phyloP scores from a whole-genome alignment of 2,797 vertebrate species.

The Melanogrammus aeglefinus region DNA sequence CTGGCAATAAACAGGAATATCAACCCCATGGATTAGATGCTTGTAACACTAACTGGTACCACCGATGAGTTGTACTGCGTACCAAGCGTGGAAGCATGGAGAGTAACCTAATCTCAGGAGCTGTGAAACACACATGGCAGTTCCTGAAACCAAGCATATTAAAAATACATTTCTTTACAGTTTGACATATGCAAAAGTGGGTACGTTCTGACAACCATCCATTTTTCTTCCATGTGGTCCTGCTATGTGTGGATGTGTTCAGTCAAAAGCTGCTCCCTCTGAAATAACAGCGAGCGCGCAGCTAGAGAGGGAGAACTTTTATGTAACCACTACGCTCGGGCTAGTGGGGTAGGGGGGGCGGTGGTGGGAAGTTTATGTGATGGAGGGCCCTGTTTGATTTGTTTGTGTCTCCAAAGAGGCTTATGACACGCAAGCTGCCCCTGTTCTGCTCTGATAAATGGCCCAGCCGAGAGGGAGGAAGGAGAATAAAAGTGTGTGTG shows the following conservation, averaged over 20 bases:
- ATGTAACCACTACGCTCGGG: slow-evolving; percentile 57
- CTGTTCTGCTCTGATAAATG: slow-evolving; percentile 71
- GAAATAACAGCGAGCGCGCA: slow-evolving; percentile 62
- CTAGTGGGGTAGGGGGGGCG: not conserved
- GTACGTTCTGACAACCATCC: slow-evolving; percentile 58
- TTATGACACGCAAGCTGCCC: slow-evolving; percentile 70
- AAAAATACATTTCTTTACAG: slow-evolving; percentile 18
- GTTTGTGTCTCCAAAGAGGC: slow-evolving; percentile 76
- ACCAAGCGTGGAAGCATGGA: no score
- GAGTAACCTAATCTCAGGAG: not conserved
- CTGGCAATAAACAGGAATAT: not conserved
- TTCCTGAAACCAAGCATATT: slow-evolving; percentile 11
- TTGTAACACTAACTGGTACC: not conserved
- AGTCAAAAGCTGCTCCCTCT: slow-evolving; percentile 60
- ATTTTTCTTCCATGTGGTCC: slow-evolving; percentile 47
- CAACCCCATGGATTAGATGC: not conserved
- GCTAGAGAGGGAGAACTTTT: slow-evolving; percentile 67
- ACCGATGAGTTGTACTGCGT: no score
- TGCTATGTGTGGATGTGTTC: slow-evolving; percentile 59
- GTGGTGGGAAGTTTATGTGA: slow-evolving; percentile 66
- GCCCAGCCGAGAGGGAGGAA: slow-evolving; percentile 60
- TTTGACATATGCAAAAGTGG: slow-evolving; percentile 45
- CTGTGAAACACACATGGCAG: not conserved
- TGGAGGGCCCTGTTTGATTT: slow-evolving; percentile 71
- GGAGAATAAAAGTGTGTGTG: slow-evolving; percentile 45